These are phyloP conservation scores for Anoncus sp. DNA, from an alignment of 2,888 invertebrate genomes.

Conservation along the genomic window DNA sequence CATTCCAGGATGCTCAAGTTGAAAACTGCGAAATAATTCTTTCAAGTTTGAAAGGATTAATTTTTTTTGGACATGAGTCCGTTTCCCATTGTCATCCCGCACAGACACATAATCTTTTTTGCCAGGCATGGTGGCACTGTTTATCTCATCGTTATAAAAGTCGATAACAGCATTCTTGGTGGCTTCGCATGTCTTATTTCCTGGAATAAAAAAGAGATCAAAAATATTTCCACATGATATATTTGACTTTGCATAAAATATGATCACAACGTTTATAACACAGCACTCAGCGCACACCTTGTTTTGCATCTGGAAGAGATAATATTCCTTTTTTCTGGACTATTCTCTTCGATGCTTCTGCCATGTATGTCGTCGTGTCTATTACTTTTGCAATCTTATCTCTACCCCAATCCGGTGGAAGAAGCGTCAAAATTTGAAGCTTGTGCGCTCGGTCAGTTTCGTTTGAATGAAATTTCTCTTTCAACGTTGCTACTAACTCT, in stretches of 20 bases:
- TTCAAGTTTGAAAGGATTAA: too few relatives aligned
- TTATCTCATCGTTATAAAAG: slow-evolving; percentile 10
- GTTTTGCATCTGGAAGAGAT: slow-evolving; percentile 25
- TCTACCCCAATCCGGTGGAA: slow-evolving; percentile 12
- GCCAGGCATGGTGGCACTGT: slow-evolving; percentile 10
- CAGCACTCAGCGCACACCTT: slow-evolving; percentile 18
- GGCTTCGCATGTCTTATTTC: not conserved
- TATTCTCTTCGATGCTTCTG: slow-evolving; percentile 25
- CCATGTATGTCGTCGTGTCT: slow-evolving; percentile 27
- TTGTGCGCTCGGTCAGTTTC: slow-evolving; percentile 20
- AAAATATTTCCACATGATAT: not conserved
- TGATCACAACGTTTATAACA: too few relatives aligned
- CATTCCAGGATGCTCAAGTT: too few relatives aligned
- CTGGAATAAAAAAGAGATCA: not conserved
- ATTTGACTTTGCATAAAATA: not conserved
- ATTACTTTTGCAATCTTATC: slow-evolving; percentile 15
- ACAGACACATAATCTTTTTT: not conserved
- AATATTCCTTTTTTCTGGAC: slow-evolving; percentile 30
- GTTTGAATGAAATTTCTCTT: slow-evolving; percentile 28
- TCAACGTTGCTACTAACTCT: slow-evolving; percentile 27
- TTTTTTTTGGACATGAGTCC: too few relatives aligned
- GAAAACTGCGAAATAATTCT: too few relatives aligned
- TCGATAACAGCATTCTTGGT: slow-evolving; percentile 9
- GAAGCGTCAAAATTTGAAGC: slow-evolving; percentile 28
- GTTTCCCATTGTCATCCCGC: too few relatives aligned